A percentile compares a stretch with the other conserved stretches of the same genome.
Evolutionary conservation across 1,140 invertebrate species (phyloP).

Genomic region (Nasonia giraulti): DNA sequence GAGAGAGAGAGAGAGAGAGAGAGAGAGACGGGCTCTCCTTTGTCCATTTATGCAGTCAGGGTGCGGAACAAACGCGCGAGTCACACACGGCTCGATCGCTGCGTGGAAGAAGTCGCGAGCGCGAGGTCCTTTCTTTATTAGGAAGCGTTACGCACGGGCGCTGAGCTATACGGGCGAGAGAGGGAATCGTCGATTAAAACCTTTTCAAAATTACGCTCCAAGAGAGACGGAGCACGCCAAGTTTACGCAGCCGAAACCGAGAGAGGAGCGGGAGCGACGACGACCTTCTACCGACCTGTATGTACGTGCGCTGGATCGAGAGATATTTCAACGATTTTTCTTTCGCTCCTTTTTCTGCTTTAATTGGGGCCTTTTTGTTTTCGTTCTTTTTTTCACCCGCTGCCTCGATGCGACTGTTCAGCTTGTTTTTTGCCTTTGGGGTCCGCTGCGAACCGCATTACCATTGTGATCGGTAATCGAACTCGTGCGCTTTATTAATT

Average conservation of each 20-base stretch:
- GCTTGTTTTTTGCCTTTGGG: not conserved
- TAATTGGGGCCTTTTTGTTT: constrained; percentile 1
- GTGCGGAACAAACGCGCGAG: constrained; percentile 42
- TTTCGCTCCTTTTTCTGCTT: constrained; percentile 30
- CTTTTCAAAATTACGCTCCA: constrained; percentile 47
- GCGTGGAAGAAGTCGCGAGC: not conserved
- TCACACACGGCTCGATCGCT: not conserved
- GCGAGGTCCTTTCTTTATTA: constrained; percentile 54
- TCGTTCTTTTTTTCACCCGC: not conserved
- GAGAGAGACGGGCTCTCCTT: constrained; percentile 31
- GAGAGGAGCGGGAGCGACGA: not conserved
- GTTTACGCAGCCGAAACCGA: constrained; percentile 18
- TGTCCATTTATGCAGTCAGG: constrained; percentile 50
- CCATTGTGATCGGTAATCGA: too few relatives aligned
- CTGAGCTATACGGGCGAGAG: not conserved
- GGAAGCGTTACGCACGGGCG: constrained; percentile 49
- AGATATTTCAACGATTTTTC: constrained; percentile 5
- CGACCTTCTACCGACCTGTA: constrained; percentile 20
- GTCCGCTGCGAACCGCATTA: too few relatives aligned
- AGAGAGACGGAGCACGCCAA: not conserved
- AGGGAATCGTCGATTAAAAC: constrained; percentile 21
- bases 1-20: not conserved
- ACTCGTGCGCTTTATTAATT: too few relatives aligned
- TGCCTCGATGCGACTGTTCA: not conserved
- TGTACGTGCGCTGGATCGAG: not conserved